phyloP scores from a whole-genome alignment of 2,888 invertebrate species.

The Syritta pipiens region DNA sequence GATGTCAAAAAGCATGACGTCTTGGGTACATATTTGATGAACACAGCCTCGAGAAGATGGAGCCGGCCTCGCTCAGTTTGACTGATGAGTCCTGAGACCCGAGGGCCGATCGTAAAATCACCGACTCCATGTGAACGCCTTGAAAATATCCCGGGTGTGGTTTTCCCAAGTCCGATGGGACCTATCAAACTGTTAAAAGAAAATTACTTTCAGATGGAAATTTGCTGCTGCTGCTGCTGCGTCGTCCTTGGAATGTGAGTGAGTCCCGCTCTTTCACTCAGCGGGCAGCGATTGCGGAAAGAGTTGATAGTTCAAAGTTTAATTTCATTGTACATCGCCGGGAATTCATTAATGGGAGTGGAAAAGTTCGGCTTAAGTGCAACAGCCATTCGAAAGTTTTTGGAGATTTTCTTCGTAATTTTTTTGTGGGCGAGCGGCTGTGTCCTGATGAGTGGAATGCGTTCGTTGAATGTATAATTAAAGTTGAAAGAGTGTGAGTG shows the following conservation, averaged over 20 bases:
- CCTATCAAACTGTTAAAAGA: conserved; percentile 42
- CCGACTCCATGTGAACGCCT: background rate
- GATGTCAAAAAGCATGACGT: conserved; percentile 62
- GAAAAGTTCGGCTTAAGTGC: conserved; percentile 16
- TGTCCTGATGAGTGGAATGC: background rate
- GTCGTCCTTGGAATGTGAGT: background rate
- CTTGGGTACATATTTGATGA: conserved; percentile 53
- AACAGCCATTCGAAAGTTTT: conserved; percentile 19
- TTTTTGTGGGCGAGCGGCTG: background rate
- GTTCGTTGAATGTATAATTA: background rate
- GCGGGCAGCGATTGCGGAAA: background rate
- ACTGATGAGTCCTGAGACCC: conserved; percentile 56
- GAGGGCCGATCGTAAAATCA: conserved; percentile 32
- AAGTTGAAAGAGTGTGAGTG: too few relatives aligned
- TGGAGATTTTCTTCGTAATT: too few relatives aligned
- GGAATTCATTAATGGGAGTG: conserved; percentile 23
- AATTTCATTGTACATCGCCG: conserved; percentile 25
- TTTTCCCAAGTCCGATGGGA: conserved; percentile 35
- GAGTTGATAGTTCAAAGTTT: conserved; percentile 25
- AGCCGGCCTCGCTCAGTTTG: conserved; percentile 34
- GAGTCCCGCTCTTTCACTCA: background rate
- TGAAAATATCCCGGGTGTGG: background rate
- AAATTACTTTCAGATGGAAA: conserved; percentile 50
- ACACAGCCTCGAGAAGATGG: background rate
- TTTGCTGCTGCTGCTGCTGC: background rate